Conservation (phyloP, 2,888 invertebrate genomes). For the Stramonita haemastoma region DNA sequence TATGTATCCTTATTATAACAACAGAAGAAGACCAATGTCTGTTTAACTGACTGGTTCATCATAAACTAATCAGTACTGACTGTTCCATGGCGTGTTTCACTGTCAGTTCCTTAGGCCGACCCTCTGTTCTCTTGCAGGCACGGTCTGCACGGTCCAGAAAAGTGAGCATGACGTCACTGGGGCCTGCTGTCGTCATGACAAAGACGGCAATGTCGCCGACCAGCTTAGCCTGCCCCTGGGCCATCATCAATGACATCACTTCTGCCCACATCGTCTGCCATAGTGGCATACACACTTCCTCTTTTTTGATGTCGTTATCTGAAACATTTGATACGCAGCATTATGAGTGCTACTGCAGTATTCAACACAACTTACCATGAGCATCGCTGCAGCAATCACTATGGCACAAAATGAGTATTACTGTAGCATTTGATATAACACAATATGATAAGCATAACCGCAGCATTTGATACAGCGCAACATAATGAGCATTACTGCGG, state of each 20-base stretch:
- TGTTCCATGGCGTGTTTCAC: constrained; percentile 21
- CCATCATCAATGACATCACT: constrained; percentile 19
- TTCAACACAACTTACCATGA: background rate
- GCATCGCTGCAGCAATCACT: background rate
- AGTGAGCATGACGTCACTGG: constrained; percentile 8
- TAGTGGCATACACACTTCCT: background rate
- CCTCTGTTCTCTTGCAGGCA: background rate
- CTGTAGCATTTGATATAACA: no score
- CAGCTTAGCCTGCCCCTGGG: background rate
- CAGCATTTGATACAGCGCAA: no score
- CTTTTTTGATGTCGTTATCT: constrained; percentile 7
- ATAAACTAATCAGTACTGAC: background rate
- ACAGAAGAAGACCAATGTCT: no score
- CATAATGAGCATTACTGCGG: no score
- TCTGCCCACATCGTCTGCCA: constrained; percentile 33
- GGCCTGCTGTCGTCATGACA: background rate
- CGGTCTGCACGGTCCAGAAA: constrained; percentile 33
- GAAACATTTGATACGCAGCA: background rate
- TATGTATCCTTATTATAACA: no score
- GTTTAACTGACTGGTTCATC: no score
- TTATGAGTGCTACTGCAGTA: background rate
- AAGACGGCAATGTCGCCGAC: background rate
- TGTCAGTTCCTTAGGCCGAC: constrained; percentile 19
- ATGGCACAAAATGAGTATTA: background rate
- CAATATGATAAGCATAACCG: no score